phyloP scores from a whole-genome alignment of 2,113 vertebrate genomes.

The Atrichornis clamosus region DNA sequence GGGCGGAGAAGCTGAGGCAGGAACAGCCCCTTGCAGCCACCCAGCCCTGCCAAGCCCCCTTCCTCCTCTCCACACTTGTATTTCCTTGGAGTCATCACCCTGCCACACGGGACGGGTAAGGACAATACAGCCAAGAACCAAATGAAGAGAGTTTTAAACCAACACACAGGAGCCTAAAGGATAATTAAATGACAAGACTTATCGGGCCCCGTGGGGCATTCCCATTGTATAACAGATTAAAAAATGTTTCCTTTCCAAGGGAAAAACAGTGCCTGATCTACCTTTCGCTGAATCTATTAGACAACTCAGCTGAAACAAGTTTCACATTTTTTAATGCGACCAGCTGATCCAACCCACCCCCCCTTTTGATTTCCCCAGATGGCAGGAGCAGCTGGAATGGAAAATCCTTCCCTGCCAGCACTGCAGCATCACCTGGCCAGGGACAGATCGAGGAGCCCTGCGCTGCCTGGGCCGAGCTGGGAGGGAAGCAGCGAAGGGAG shows the following conservation, averaged over 20 bases:
- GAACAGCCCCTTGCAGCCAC: background rate
- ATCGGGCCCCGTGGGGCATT: background rate
- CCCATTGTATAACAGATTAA: slow-evolving; percentile 48
- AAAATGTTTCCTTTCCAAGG: slow-evolving; percentile 42
- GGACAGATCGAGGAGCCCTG: rapidly evolving
- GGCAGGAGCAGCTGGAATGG: slow-evolving; percentile 62
- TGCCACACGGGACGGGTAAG: background rate
- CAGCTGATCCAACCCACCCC: slow-evolving; percentile 48
- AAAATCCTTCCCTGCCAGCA: slow-evolving; percentile 22
- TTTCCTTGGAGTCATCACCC: background rate
- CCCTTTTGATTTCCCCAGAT: slow-evolving; percentile 61
- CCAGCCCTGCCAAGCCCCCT: background rate
- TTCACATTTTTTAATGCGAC: slow-evolving; percentile 15
- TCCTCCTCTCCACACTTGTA: background rate
- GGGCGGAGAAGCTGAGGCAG: background rate
- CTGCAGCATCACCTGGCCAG: background rate
- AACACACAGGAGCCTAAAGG: slow-evolving; percentile 2
- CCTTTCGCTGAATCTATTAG: slow-evolving; percentile 30
- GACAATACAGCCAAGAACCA: background rate
- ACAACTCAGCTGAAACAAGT: slow-evolving; percentile 50
- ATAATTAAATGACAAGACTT: slow-evolving; percentile 56
- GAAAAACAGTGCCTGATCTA: slow-evolving; percentile 3
- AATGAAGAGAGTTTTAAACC: slow-evolving; percentile 22
- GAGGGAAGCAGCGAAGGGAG: background rate
- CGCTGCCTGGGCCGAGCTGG: rapidly evolving